These are phyloP conservation scores for Pterocles orientalis DNA, from an alignment of 2,113 vertebrate species.

Conservation along the genomic window DNA sequence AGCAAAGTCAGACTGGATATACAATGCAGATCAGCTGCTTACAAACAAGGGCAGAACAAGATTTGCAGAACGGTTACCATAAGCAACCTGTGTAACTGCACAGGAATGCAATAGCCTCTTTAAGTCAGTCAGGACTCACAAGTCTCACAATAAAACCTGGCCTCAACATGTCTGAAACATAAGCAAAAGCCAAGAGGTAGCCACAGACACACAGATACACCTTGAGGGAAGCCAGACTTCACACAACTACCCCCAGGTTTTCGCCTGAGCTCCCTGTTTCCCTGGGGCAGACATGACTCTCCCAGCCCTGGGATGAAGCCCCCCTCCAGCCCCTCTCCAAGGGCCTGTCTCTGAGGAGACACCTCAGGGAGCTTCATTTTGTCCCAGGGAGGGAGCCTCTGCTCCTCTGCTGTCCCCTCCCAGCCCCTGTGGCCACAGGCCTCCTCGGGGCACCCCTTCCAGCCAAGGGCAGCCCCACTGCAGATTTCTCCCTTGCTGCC, in stretches of 20 bases:
- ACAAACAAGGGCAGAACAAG: background rate
- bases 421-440: background rate
- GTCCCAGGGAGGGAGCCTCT: background rate
- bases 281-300: background rate
- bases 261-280: background rate
- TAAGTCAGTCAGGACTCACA: background rate
- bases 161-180: background rate
- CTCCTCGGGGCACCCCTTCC: background rate
- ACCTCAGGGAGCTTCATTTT: background rate
- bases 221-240: rapidly evolving
- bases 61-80: background rate
- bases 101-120: background rate
- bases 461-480: background rate
- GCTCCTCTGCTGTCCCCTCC: background rate
- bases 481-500: rapidly evolving
- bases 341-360: background rate
- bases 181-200: background rate
- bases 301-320: background rate
- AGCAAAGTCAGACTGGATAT: background rate
- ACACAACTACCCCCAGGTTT: rapidly evolving
- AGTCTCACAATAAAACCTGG: background rate
- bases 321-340: no score
- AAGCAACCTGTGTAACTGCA: background rate
- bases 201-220: rapidly evolving
- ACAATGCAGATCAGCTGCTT: rapidly evolving